A percentile compares a stretch with the other conserved stretches of the same genome.
phyloP scores from a whole-genome alignment of 2,797 vertebrate species.

The Chelon labrosus region DNA sequence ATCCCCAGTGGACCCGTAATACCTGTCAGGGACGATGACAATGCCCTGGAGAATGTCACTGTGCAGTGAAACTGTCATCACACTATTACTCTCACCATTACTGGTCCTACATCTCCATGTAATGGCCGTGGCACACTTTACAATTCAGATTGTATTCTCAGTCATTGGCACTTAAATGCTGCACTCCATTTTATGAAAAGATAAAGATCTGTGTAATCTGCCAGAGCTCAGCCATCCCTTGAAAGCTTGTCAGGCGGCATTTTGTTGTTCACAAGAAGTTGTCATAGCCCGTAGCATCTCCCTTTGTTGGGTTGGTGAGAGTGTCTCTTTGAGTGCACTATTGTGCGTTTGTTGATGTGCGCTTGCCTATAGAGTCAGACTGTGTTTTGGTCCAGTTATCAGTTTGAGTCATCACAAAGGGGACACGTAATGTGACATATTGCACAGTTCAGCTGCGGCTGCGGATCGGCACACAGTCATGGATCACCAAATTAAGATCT shows the following conservation, averaged over 20 bases:
- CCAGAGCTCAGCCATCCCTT: slow-evolving; percentile 76
- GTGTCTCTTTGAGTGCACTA: slow-evolving; percentile 75
- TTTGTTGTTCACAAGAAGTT: slow-evolving; percentile 79
- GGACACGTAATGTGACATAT: slow-evolving; percentile 16
- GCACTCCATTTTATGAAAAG: slow-evolving; percentile 84
- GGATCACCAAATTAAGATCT: slow-evolving; percentile 35
- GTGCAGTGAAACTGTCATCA: slow-evolving; percentile 87
- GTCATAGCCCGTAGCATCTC: slow-evolving; percentile 75
- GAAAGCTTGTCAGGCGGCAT: slow-evolving; percentile 81
- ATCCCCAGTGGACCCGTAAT: slow-evolving; percentile 78
- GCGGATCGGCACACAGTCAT: slow-evolving; percentile 27
- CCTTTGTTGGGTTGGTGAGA: slow-evolving; percentile 75
- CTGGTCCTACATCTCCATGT: slow-evolving; percentile 80
- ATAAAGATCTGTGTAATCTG: slow-evolving; percentile 86
- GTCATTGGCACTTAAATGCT: slow-evolving; percentile 84
- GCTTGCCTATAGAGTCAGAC: slow-evolving; percentile 65
- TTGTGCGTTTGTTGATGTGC: slow-evolving; percentile 75
- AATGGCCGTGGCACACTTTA: slow-evolving; percentile 83
- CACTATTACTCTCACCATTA: slow-evolving; percentile 87
- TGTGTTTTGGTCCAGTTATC: slow-evolving; percentile 70
- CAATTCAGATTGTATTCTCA: slow-evolving; percentile 84
- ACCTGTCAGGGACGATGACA: slow-evolving; percentile 86
- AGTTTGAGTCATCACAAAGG: slow-evolving; percentile 60
- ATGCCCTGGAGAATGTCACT: slow-evolving; percentile 83
- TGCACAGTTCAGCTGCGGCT: slow-evolving; percentile 39